Percentiles rank a stretch among this genome's conserved stretches.
phyloP scores from a whole-genome alignment of 2,888 invertebrate species.

The Andrena bucephala region DNA sequence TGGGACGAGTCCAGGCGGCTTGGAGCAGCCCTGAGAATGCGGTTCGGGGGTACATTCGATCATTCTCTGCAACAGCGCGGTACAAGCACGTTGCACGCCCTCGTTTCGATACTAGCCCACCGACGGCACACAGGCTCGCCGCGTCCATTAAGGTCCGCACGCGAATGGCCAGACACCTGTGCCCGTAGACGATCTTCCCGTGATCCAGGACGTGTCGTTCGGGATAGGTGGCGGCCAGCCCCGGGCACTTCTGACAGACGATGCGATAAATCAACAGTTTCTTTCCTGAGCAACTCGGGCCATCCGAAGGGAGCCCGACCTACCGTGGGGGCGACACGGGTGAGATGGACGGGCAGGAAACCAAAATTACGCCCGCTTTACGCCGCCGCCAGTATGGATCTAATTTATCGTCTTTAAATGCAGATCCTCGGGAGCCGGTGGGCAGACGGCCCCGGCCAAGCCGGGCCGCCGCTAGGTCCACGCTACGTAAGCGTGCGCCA shows the following conservation, averaged over 20 bases:
- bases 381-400: conserved; percentile 63
- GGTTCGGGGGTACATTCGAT: neutral
- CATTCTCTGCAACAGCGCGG: neutral
- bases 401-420: conserved; percentile 81
- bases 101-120: conserved; percentile 35
- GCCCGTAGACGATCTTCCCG: conserved; percentile 43
- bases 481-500: neutral
- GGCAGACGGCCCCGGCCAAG: conserved; percentile 31
- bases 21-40: too few species aligned
- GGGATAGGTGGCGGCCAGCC: conserved; percentile 51
- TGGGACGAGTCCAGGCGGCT: too few species aligned
- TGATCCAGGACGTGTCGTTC: conserved; percentile 49
- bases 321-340: conserved; percentile 55
- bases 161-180: conserved; percentile 59
- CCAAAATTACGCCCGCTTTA: conserved; percentile 76
- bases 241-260: conserved; percentile 60
- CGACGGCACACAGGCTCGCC: conserved; percentile 63
- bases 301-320: conserved; percentile 34
- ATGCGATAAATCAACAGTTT: conserved; percentile 77
- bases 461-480: conserved; percentile 27
- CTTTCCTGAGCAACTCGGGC: conserved; percentile 56
- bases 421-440: conserved; percentile 67
- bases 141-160: conserved; percentile 62
- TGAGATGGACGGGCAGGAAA: conserved; percentile 76
- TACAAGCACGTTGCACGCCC: conserved; percentile 11